These are phyloP conservation scores for Liparis tanakae DNA, from an alignment of 2,797 vertebrate species.

Conservation along the genomic window DNA sequence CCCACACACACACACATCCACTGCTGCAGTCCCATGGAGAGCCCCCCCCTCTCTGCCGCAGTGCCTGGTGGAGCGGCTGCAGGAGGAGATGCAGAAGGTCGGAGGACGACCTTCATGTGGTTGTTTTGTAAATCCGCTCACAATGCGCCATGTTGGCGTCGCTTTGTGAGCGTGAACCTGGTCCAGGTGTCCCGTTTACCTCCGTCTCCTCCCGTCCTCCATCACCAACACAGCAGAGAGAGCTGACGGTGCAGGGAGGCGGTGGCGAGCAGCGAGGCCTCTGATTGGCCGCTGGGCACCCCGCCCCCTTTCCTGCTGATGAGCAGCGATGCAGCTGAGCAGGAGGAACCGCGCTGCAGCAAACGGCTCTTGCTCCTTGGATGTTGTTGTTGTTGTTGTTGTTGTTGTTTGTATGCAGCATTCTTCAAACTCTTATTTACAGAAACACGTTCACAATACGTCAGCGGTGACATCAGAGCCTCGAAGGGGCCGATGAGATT, in stretches of 20 bases:
- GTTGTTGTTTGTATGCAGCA: no score
- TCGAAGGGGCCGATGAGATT: no score
- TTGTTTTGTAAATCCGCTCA: no score
- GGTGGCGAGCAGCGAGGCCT: conserved; percentile 10
- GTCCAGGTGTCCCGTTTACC: conserved; percentile 54
- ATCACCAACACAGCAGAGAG: conserved; percentile 37
- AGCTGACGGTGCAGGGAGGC: conserved; percentile 55
- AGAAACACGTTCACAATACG: no score
- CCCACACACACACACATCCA: neutral
- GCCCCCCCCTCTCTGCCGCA: conserved; percentile 33
- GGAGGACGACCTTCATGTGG: no score
- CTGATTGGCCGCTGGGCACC: conserved; percentile 59
- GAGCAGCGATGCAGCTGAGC: conserved; percentile 2
- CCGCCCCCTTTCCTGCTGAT: conserved; percentile 51
- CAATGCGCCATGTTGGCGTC: no score
- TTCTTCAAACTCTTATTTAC: no score
- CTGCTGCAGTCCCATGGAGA: conserved; percentile 22
- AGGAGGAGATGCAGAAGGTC: neutral
- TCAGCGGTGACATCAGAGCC: no score
- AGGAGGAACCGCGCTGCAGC: conserved; percentile 34
- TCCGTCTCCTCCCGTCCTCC: conserved; percentile 37
- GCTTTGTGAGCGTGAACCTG: no score
- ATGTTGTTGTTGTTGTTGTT: no score
- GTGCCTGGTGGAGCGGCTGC: conserved; percentile 20
- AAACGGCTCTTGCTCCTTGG: neutral